Evolutionary conservation across 2,113 vertebrate genomes (phyloP).

Genomic region (Xiphias gladius): DNA sequence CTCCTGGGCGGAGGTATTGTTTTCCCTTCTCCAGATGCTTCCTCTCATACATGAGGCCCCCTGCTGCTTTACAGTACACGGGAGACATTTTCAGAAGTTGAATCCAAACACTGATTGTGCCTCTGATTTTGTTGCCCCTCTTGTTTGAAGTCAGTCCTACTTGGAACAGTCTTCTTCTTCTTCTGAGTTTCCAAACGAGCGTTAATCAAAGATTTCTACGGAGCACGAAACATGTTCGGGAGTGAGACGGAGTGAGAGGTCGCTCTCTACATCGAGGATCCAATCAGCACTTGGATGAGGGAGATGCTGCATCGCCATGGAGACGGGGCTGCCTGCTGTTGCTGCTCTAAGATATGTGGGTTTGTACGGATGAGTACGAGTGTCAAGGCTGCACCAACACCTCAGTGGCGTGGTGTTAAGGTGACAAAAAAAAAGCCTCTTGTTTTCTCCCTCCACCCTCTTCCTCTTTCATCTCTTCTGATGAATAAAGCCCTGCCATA

Average conservation of each 20-base stretch:
- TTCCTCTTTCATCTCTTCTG: background rate
- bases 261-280: constrained; percentile 9
- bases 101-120: constrained; percentile 39
- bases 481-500: constrained; percentile 27
- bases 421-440: constrained; percentile 20
- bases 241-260: constrained; percentile 55
- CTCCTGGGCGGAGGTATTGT: constrained; percentile 47
- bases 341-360: constrained; percentile 46
- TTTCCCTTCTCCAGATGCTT: constrained; percentile 37
- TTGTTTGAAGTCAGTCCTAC: constrained; percentile 56
- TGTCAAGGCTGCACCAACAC: constrained; percentile 32
- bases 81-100: constrained; percentile 55
- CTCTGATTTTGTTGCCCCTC: constrained; percentile 22
- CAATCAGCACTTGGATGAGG: constrained; percentile 33
- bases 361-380: constrained; percentile 55
- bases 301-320: constrained; percentile 69
- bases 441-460: background rate
- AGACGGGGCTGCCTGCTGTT: constrained; percentile 58
- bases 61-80: constrained; percentile 20
- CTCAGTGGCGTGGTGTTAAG: constrained; percentile 17
- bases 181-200: constrained; percentile 27
- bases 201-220: constrained; percentile 53
- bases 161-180: constrained; percentile 28
- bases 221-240: constrained; percentile 3
- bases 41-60: constrained; percentile 11